Evolutionary conservation across 2,113 vertebrate species (phyloP).

Genomic region (Urocitellus parryii): DNA sequence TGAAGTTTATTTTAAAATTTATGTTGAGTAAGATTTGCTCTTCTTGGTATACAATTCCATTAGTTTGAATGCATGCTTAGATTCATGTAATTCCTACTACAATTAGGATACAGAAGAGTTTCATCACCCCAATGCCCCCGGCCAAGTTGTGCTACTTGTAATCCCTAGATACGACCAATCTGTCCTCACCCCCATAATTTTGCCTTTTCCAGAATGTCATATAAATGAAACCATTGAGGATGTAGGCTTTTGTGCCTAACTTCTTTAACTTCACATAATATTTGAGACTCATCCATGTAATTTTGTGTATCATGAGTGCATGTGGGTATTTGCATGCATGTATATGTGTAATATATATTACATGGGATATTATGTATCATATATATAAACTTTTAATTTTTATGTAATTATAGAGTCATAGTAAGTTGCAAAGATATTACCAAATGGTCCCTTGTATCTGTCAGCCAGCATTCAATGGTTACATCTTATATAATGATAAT

Average conservation of each 20-base stretch:
- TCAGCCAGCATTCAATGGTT: background rate
- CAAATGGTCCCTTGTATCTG: background rate
- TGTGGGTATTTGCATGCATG: background rate
- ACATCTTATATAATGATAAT: background rate
- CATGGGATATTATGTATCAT: background rate
- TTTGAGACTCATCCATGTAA: background rate
- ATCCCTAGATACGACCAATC: background rate
- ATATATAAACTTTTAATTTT: background rate
- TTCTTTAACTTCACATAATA: background rate
- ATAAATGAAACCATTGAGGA: background rate
- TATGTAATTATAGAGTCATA: background rate
- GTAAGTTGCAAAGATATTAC: background rate
- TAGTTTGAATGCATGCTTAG: background rate
- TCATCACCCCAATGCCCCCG: background rate
- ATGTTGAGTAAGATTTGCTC: background rate
- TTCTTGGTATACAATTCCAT: background rate
- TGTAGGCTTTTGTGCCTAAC: background rate
- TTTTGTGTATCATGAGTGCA: background rate
- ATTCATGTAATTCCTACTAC: background rate
- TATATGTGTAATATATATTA: background rate
- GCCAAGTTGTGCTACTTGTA: no score
- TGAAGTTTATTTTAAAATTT: slow-evolving; percentile 15
- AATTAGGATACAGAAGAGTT: background rate
- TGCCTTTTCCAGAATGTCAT: background rate
- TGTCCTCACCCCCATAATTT: background rate